Base-by-base conservation (phyloP, 30 jellyfish, hydroid and myxozoan genomes). In the Pelagia noctiluca region DNA sequence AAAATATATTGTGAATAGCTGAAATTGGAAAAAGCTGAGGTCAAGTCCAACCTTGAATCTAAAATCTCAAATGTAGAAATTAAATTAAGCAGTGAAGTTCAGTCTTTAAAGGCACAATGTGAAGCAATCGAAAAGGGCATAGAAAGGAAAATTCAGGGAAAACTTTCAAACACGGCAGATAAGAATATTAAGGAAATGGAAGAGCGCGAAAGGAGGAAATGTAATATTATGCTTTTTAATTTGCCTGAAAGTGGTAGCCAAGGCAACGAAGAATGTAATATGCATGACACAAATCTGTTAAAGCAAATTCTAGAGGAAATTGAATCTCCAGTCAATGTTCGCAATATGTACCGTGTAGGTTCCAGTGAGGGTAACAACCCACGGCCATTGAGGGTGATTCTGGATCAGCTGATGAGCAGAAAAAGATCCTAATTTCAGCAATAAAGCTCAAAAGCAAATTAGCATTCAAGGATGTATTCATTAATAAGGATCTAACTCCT, bases 171-270 rank as follows among this genome's bases (percentile, higher is more conserved):
- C 2, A 1, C 78, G 28, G 53, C 73, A 61, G 73, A 61, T 61
- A n/a, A 61, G 73, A 61, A 13, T 61, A 61, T 61, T 1, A 61
- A 61, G 73, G 73, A 65, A 31, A 65, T 65, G 78, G 78, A 65
- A 65, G 78, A 26, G 32, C 57, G 57, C 57, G 12, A 42, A 42
- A 42, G 57, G 57, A 42, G 57, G 57, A n/a, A n/a, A 69, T 69
- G 65, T 25, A 69, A 69, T 69, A 37, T 70, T 67, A 70, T 70
- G 82, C 35, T 70, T 32, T 65, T 65, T 30, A 31, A 65, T 65
- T 30, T 65, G 78, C 78, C 78, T 65, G 78, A 65, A 65, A 65
- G 78, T 65, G 78, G 78, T 65, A 29, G 78, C 52, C 78, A 65
- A 65, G 78, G 33, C 18, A 65, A 65, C 30, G 78, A 65, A 11